Conservation (phyloP, 2,888 invertebrate species). For the Emmelina monodactyla region DNA sequence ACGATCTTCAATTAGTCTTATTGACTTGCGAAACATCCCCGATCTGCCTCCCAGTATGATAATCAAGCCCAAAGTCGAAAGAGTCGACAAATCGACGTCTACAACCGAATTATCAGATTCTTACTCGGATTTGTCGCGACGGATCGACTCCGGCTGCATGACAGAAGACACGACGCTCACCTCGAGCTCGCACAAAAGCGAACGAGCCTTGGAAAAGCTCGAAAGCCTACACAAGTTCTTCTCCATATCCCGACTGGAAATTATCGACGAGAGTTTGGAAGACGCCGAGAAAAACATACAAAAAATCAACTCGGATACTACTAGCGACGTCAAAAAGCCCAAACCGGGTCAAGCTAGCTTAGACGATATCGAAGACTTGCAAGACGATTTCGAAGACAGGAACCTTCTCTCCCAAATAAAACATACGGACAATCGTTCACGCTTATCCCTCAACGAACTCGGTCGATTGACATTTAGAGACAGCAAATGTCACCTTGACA, state of each 20-base stretch:
- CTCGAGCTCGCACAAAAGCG: constrained; percentile 36
- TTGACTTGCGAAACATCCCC: constrained; percentile 50
- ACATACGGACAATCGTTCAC: too few relatives aligned
- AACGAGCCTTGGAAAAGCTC: constrained; percentile 46
- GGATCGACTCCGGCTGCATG: constrained; percentile 45
- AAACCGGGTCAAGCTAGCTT: constrained; percentile 47
- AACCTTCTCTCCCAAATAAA: too few relatives aligned
- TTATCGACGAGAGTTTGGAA: constrained; percentile 51
- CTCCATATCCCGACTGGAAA: constrained; percentile 50
- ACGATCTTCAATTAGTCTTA: constrained; percentile 44
- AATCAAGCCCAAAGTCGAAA: constrained; percentile 42
- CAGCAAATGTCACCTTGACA: too few relatives aligned
- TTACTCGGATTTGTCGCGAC: constrained; percentile 35
- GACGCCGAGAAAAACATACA: constrained; percentile 25
- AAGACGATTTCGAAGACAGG: constrained; percentile 36
- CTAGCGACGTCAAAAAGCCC: constrained; percentile 18
- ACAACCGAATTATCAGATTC: constrained; percentile 52
- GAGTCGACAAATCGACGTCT: constrained; percentile 50
- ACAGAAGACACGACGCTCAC: constrained; percentile 46
- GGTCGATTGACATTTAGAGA: too few relatives aligned
- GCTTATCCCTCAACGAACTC: too few relatives aligned
- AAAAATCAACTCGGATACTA: constrained; percentile 6
- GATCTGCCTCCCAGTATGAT: constrained; percentile 53
- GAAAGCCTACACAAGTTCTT: constrained; percentile 54
- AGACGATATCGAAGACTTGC: constrained; percentile 52